Conservation (phyloP, 2,888 invertebrate species). For the Monoplex corrugatus region DNA sequence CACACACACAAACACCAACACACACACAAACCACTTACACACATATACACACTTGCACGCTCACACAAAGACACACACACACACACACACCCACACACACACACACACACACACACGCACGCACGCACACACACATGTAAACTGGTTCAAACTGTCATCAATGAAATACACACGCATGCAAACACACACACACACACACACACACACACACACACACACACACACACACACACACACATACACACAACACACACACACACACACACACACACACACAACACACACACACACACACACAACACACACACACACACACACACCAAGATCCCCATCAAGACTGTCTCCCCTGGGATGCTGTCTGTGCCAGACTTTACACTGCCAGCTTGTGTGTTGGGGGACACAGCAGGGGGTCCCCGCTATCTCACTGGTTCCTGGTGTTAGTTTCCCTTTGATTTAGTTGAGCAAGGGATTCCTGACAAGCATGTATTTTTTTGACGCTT, state of each 20-base stretch:
- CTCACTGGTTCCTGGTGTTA: constrained; percentile 1
- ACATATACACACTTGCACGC: not conserved
- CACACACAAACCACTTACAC: constrained; percentile 22
- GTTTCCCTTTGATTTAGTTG: constrained; percentile 10
- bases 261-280: no score
- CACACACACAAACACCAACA: constrained; percentile 19
- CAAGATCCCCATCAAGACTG: no score
- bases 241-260: no score
- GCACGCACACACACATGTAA: no score
- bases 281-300: no score
- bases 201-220: no score
- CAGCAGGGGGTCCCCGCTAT: constrained; percentile 29
- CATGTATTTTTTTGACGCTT: constrained; percentile 17
- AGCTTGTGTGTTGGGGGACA: constrained; percentile 15
- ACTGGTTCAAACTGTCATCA: no score
- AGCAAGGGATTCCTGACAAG: not conserved
- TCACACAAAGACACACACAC: not conserved
- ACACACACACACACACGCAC: not conserved
- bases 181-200: no score
- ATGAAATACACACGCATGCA: not conserved
- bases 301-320: no score
- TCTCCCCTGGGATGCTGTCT: no score
- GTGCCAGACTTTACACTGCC: no score
- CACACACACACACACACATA: no score
- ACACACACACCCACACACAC: not conserved